Evolutionary conservation across 2,797 vertebrate species (phyloP).

Genomic region (Tarsius wallacei): DNA sequence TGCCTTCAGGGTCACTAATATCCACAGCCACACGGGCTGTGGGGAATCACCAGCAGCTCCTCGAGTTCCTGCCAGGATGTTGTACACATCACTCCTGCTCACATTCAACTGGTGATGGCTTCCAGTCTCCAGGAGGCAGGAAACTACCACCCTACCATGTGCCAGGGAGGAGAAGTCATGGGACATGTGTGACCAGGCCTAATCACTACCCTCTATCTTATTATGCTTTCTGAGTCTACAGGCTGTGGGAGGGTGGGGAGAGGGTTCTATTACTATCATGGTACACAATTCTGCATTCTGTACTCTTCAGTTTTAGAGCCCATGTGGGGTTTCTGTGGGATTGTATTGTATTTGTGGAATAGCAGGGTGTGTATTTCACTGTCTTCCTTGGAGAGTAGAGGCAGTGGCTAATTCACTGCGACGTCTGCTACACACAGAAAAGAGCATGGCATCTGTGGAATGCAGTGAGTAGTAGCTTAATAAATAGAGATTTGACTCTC

Average conservation of each 20-base stretch:
- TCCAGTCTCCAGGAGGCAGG: slow-evolving; percentile 5
- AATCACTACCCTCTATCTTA: not conserved
- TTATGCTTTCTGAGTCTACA: not conserved
- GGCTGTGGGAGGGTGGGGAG: not conserved
- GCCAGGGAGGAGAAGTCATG: not conserved
- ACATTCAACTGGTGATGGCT: not conserved
- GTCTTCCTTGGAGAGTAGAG: not conserved
- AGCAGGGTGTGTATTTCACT: not conserved
- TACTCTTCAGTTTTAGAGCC: not conserved
- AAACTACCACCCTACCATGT: not conserved
- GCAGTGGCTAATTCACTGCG: not conserved
- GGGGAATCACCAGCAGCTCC: not conserved
- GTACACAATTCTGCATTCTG: not conserved
- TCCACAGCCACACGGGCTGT: not conserved
- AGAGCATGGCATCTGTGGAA: not conserved
- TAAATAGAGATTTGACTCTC: not conserved
- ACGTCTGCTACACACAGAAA: not conserved
- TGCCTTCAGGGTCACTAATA: not conserved
- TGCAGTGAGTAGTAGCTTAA: not conserved
- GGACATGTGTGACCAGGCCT: not conserved
- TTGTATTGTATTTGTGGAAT: not conserved
- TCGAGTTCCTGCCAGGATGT: not conserved
- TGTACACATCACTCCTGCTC: not conserved
- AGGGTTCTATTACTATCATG: not conserved
- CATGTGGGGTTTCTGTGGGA: not conserved